Conservation (phyloP, 2,888 invertebrate species). For the Sinohyriopsis cumingii region DNA sequence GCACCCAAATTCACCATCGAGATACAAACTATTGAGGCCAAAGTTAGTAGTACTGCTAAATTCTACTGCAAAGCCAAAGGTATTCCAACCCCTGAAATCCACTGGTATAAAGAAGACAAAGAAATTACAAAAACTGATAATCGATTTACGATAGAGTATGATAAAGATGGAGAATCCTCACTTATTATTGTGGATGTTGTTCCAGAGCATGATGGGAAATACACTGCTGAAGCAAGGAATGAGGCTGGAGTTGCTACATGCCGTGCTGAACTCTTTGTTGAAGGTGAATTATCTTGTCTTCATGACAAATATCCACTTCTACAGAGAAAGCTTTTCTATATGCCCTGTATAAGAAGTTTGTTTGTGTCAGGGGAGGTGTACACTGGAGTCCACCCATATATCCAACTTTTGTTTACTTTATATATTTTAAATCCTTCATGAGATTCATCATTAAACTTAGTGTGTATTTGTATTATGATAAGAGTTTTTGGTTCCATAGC, state of each 20-base stretch:
- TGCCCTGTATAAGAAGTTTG: too few species aligned
- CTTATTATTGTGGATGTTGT: slow-evolving; percentile 61
- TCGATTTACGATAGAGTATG: slow-evolving; percentile 52
- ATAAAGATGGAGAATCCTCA: slow-evolving; percentile 51
- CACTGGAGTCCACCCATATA: too few species aligned
- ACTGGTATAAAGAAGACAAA: slow-evolving; percentile 65
- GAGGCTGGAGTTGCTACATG: slow-evolving; percentile 60
- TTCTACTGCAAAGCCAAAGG: slow-evolving; percentile 66
- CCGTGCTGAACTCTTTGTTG: slow-evolving; percentile 64
- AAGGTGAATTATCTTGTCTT: slow-evolving; percentile 45
- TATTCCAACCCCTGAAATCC: slow-evolving; percentile 61
- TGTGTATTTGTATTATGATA: too few species aligned
- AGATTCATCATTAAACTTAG: too few species aligned
- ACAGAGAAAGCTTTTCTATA: background rate
- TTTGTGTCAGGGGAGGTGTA: too few species aligned
- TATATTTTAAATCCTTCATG: too few species aligned
- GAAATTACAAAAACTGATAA: slow-evolving; percentile 56
- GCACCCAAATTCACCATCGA: slow-evolving; percentile 64
- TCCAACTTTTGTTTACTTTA: too few species aligned
- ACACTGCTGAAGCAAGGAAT: slow-evolving; percentile 66
- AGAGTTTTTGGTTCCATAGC: too few species aligned
- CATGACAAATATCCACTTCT: background rate
- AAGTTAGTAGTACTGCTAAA: slow-evolving; percentile 51
- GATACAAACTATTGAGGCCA: slow-evolving; percentile 57
- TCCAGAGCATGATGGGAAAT: slow-evolving; percentile 67